Percentiles rank a stretch among this genome's conserved stretches.
These are phyloP conservation scores for Heteropelma amictum DNA, from an alignment of 2,888 invertebrate genomes.

Conservation along the genomic window DNA sequence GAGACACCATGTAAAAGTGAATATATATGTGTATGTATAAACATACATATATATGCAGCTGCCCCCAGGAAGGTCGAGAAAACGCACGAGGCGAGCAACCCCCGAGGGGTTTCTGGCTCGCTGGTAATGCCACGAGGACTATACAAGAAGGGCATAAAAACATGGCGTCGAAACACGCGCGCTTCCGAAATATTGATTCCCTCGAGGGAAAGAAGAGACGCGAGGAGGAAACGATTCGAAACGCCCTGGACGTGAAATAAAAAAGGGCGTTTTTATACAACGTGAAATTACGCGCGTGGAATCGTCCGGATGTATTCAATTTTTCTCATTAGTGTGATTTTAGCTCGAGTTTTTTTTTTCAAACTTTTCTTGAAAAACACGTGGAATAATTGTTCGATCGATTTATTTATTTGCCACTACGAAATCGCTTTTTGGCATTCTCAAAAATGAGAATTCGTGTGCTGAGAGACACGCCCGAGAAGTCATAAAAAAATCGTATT, in stretches of 20 bases:
- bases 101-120: slow-evolving; percentile 63
- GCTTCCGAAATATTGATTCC: slow-evolving; percentile 76
- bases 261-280: not conserved
- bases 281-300: not conserved
- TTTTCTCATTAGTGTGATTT: not conserved
- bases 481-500: no score
- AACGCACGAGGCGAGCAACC: slow-evolving; percentile 56
- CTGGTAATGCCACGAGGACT: slow-evolving; percentile 55
- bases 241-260: slow-evolving; percentile 10
- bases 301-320: not conserved
- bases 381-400: no score
- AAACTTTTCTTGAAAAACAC: not conserved
- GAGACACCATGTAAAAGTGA: no score
- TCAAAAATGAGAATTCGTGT: no score
- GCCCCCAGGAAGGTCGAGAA: slow-evolving; percentile 53
- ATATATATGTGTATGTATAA: slow-evolving; percentile 10
- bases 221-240: slow-evolving; percentile 41
- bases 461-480: no score
- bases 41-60: slow-evolving; percentile 50
- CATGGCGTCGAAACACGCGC: slow-evolving; percentile 75
- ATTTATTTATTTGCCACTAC: no score
- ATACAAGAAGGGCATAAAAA: slow-evolving; percentile 60
- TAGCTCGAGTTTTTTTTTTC: no score
- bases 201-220: slow-evolving; percentile 63
- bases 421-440: no score